Percentiles rank a stretch among this genome's conserved stretches.
phyloP scores from a whole-genome alignment of 2,888 invertebrate species.

The Pyrgus malvae region DNA sequence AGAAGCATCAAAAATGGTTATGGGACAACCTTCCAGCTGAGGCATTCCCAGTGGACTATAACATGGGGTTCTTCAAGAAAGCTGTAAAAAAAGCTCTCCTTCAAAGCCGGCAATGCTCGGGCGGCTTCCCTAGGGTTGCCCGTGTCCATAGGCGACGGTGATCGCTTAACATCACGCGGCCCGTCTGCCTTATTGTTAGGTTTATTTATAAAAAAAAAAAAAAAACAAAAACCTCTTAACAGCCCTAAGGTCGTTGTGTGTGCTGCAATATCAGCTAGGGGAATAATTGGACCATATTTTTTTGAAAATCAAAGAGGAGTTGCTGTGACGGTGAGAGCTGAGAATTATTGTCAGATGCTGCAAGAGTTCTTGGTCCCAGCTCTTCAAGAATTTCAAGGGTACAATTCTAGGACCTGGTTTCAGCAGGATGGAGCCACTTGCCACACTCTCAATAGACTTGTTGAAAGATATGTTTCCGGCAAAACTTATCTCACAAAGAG shows the following conservation, averaged over 20 bases:
- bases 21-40: too few species aligned
- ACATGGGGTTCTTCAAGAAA: too few species aligned
- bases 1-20: conserved; percentile 27
- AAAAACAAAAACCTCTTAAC: too few species aligned
- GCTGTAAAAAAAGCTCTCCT: too few species aligned
- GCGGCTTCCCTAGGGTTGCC: too few species aligned
- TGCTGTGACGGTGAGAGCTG: conserved; percentile 31
- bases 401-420: conserved; percentile 1
- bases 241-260: conserved; percentile 27
- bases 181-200: too few species aligned
- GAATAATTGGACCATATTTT: conserved; percentile 29
- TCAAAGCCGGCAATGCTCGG: too few species aligned
- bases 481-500: conserved; percentile 25
- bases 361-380: conserved; percentile 10
- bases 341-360: conserved; percentile 31
- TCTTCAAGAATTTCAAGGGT: conserved; percentile 1
- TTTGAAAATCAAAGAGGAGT: too few species aligned
- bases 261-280: conserved; percentile 22
- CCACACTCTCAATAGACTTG: conserved; percentile 28
- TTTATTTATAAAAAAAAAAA: too few species aligned
- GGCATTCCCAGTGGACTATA: too few species aligned
- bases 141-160: too few species aligned
- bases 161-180: too few species aligned
- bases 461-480: conserved; percentile 17
- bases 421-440: conserved; percentile 32